Conservation (phyloP, 2,888 invertebrate species). For the Campaea margaritaria region DNA sequence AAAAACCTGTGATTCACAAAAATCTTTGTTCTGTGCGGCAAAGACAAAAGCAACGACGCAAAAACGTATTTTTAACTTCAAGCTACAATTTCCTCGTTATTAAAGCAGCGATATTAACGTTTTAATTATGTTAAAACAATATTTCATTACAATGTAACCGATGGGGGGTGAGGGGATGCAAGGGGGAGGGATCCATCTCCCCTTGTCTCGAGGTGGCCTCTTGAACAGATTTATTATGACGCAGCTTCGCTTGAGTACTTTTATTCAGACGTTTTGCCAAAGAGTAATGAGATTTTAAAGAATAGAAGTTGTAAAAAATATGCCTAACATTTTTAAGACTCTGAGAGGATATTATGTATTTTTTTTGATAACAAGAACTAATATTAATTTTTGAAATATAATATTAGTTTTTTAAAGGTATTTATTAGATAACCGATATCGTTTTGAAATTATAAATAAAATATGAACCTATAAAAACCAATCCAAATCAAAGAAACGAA, state of each 20-base stretch:
- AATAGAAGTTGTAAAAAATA: neutral
- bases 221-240: slow-evolving; percentile 60
- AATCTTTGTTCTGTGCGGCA: too few relatives aligned
- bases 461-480: neutral
- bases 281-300: slow-evolving; percentile 41
- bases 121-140: slow-evolving; percentile 48
- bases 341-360: neutral
- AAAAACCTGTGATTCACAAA: too few relatives aligned
- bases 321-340: neutral
- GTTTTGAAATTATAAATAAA: too few relatives aligned
- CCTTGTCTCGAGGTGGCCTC: slow-evolving; percentile 27
- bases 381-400: too few relatives aligned
- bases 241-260: slow-evolving; percentile 63
- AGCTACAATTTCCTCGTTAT: slow-evolving; percentile 13
- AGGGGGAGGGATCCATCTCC: slow-evolving; percentile 49
- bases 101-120: slow-evolving; percentile 27
- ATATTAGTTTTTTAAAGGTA: too few relatives aligned
- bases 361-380: too few relatives aligned
- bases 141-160: slow-evolving; percentile 35
- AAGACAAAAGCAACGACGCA: too few relatives aligned
- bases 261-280: slow-evolving; percentile 47
- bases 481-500: neutral
- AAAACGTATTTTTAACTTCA: slow-evolving; percentile 12
- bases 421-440: too few relatives aligned
- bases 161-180: slow-evolving; percentile 9